Evolutionary conservation across 2,888 invertebrate genomes (phyloP), one percentile per base, ranked within the genome.

Genomic region (Apoderus coryli): DNA sequence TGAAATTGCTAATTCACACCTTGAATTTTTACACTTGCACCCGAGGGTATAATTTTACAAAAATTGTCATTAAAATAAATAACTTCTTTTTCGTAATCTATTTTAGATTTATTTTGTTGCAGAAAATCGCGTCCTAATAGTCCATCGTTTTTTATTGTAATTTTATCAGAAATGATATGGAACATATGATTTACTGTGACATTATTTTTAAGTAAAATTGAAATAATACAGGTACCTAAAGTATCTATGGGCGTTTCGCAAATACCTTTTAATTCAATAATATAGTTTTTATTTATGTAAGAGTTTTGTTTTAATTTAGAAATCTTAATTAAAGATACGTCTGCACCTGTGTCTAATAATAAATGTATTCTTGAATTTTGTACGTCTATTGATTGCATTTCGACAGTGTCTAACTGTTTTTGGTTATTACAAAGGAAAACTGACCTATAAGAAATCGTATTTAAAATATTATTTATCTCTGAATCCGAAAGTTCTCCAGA

Each of bases 31-130:
- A 22, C 11, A 14, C 4, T n/a, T 5, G 10, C 4, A 4, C 15
- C 10, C 3, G 26, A 26, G 4, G 26, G 26, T 4, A 26, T 7
- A 7, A 26, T 26, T 30, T 24, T 15, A 16, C 24, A 30, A 15
- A 16, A 15, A 30, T 30, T 30, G 15, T 24, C 25, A 14, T 30
- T 5, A 11, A 30, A 30, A 16, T 23, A 16, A 10, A 30, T 4
- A 30, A 16, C 16, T 30, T 29, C 24, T n/a, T 14, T 10, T 24
- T 24, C 30, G 10, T 30, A 30, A 10, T 30, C 10, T 10, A 24
- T 30, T 30, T 24, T 24, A 4, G 16, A 15, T 15, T 30, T 30
- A 16, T 24, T 25, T 30, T 30, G 24, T 25, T 24, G 30, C n/a
- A 30, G 16, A 16, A 30, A 30, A 24, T 22, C 16, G 10, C 30